Evolutionary conservation across 2,797 vertebrate species (phyloP), one percentile per base, ranked within the genome.

Genomic region (Myotis myotis): DNA sequence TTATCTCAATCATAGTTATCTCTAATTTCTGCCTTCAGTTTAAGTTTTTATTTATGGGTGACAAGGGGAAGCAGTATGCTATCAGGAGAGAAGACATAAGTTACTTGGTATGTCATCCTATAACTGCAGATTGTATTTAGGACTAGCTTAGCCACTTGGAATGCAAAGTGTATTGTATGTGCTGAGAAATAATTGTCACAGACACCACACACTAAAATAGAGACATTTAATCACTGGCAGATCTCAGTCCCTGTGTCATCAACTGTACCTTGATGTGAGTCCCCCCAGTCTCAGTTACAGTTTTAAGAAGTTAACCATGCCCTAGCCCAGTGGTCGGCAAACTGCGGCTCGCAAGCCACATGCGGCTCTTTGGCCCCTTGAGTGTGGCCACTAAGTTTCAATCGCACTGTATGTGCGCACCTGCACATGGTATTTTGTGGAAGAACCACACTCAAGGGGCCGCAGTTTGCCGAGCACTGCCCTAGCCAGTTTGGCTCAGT

Each of bases 81-180:
- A 3, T 51, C 64, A 7, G 72, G 53, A 71, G 44, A 22, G 76
- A 84, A 49, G 30, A 25, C 16, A 8, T 25, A 44, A 60, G 66
- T 87, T 44, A 44, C 76, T 60, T 38, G 38, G n/a, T 70, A 55
- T 17, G 5, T 75, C 25, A 0, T 51, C 4, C 1, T 4, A 36
- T 16, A 72, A 13, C 13, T 41, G 17, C 49, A 51, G 1, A 36
- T 62, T 88, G 38, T 74, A 6, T 62, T 22, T 3, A 64, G 2
- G n/a, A 20, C 17, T 4, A 0, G 1, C 2, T 19, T 5, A 15
- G 51, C 25, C 36, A 5, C 25, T 36, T 44, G 30, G 33, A n/a
- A 28, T 71, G 6, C 9, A 23, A 28, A 12, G 9, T 66, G 4
- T 16, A 8, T 47, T 78, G 28, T 19, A 6, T 23, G 12, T 33